Conservation (phyloP, 2,797 vertebrate genomes). For the Alosa sapidissima region DNA sequence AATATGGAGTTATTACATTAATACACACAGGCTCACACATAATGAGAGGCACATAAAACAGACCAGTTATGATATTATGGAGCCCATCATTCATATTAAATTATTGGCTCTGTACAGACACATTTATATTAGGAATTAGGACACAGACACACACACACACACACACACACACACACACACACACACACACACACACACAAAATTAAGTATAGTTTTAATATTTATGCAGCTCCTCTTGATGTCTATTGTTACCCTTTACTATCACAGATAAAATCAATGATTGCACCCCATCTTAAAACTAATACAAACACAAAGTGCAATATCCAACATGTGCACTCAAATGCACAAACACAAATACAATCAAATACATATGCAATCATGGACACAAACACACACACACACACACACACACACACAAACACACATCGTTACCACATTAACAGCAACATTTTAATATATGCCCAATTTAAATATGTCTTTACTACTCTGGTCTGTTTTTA, state of each 20-base stretch:
- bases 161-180: background rate
- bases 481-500: background rate
- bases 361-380: background rate
- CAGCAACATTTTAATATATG: background rate
- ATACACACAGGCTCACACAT: constrained; percentile 34
- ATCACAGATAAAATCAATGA: background rate
- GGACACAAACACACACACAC: background rate
- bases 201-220: background rate
- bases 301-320: background rate
- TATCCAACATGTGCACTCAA: background rate
- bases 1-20: constrained; percentile 29
- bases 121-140: constrained; percentile 4
- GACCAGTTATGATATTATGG: constrained; percentile 29
- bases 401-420: background rate
- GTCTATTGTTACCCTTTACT: too few relatives aligned
- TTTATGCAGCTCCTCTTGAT: too few relatives aligned
- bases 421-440: background rate
- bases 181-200: constrained; percentile 1
- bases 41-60: constrained; percentile 49
- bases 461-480: background rate
- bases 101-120: constrained; percentile 16
- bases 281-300: background rate
- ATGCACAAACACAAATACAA: too few relatives aligned
- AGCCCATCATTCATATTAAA: constrained; percentile 17
- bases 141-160: constrained; percentile 1